Base-by-base conservation (phyloP, 2,113 vertebrate species). In the Casuarius casuarius region DNA sequence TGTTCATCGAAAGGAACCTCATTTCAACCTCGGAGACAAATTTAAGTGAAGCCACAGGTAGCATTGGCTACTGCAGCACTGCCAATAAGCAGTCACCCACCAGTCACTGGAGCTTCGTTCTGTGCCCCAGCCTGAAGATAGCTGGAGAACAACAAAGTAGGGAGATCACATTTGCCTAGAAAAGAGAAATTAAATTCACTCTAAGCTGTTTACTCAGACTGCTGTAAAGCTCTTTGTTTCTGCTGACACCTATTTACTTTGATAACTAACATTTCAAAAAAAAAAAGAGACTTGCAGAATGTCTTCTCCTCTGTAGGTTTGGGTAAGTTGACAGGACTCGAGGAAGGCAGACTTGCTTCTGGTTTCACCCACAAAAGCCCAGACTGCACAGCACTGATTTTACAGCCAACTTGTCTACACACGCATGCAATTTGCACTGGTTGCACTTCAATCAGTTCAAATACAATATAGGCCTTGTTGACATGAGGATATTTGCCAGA, bases 201-300 rank as follows among this genome's bases (percentile, higher is more conserved):
- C 71, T 35, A 7, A 94, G 84, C 63, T 95, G 93, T 96, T 97
- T 93, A 90, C 71, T 33, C 87, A 93, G 87, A 70, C 87, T 46
- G 66, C 4, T 7, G 67, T 4, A 5, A 75, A 91, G 84, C 75
- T 88, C 52, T 92, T 90, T 96, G 90, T 95, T 95, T 95, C 94
- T 96, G 68, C 85, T 88, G 88, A 77, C 90, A 96, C 95, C 79
- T 96, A 71, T 90, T 94, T 93, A 67, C 87, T 90, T 67, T n/a
- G 72, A 73, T 84, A 90, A 82, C 42, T 96, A 56, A 51, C 38
- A 3, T n/a, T 86, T 92, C 15, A 31, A 56, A 56, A 17, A 56
- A 56, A 67, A 93, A 78, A 5, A 1, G 54, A 92, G 56, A 59
- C 68, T 93, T 4, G 4, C 75, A 90, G 91, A 33, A 62, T 88